A percentile compares a stretch with the other conserved stretches of the same genome.
phyloP scores from a whole-genome alignment of 1,140 invertebrate genomes.

The Cotesia typhae region DNA sequence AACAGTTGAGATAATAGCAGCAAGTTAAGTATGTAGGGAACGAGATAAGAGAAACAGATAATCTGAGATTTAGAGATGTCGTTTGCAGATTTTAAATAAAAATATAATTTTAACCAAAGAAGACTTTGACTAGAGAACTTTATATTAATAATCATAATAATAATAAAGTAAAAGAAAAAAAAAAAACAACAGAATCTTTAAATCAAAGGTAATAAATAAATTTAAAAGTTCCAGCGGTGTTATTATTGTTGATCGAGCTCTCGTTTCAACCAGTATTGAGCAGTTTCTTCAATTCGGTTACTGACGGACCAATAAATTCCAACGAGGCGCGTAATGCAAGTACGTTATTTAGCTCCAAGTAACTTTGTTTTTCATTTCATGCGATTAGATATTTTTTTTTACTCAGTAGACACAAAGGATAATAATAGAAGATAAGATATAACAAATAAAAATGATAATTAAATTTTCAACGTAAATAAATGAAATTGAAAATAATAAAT shows the following conservation, averaged over 20 bases:
- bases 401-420: background rate
- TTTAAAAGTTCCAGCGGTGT: background rate
- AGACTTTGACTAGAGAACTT: background rate
- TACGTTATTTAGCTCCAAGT: too few species aligned
- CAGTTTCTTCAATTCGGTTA: background rate
- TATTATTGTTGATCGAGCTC: background rate
- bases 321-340: too few species aligned
- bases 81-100: background rate
- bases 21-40: background rate
- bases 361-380: slow-evolving; percentile 3
- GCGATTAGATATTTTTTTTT: background rate
- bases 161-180: slow-evolving; percentile 16
- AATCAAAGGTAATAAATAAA: background rate
- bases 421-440: background rate
- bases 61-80: background rate
- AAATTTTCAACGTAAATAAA: background rate
- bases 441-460: background rate
- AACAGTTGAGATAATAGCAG: slow-evolving; percentile 25
- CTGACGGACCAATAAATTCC: background rate
- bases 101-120: slow-evolving; percentile 13
- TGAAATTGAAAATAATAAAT: background rate
- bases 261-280: slow-evolving; percentile 9
- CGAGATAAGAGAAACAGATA: slow-evolving; percentile 3
- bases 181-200: background rate
- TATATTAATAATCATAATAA: background rate